Percentiles rank a stretch among this genome's conserved stretches.
phyloP scores from a whole-genome alignment of 2,113 vertebrate species.

The Triplophysa dalaica region DNA sequence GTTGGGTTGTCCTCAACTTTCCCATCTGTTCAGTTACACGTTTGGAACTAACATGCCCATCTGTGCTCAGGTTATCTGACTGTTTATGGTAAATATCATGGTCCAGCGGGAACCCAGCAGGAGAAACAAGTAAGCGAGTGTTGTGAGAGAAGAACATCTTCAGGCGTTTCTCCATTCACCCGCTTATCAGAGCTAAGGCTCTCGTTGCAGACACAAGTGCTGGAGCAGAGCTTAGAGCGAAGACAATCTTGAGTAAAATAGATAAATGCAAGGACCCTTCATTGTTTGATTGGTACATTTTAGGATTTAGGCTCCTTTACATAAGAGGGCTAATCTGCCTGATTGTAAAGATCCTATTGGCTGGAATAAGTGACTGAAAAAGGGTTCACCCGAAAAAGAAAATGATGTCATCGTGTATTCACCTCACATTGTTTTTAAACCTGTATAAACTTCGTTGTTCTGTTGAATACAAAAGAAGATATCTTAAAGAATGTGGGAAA shows the following conservation, averaged over 20 bases:
- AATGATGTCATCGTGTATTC: too few relatives aligned
- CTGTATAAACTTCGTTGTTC: too few relatives aligned
- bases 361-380: neutral
- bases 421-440: too few relatives aligned
- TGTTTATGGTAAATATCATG: conserved; percentile 54
- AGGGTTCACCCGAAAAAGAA: too few relatives aligned
- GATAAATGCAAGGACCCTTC: conserved; percentile 6
- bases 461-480: too few relatives aligned
- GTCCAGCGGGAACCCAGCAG: conserved; percentile 7
- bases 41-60: conserved; percentile 31
- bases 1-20: neutral
- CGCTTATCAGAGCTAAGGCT: neutral
- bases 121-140: conserved; percentile 31
- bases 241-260: neutral
- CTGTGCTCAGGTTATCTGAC: conserved; percentile 42
- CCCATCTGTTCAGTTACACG: conserved; percentile 44
- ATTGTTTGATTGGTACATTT: neutral
- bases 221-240: neutral
- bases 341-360: conserved; percentile 8
- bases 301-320: neutral
- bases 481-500: too few relatives aligned
- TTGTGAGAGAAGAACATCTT: conserved; percentile 28
- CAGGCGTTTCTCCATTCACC: neutral
- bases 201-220: neutral
- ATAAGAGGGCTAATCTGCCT: conserved; percentile 2